phyloP scores from a whole-genome alignment of 1,140 invertebrate species.

The Camponotus floridanus region DNA sequence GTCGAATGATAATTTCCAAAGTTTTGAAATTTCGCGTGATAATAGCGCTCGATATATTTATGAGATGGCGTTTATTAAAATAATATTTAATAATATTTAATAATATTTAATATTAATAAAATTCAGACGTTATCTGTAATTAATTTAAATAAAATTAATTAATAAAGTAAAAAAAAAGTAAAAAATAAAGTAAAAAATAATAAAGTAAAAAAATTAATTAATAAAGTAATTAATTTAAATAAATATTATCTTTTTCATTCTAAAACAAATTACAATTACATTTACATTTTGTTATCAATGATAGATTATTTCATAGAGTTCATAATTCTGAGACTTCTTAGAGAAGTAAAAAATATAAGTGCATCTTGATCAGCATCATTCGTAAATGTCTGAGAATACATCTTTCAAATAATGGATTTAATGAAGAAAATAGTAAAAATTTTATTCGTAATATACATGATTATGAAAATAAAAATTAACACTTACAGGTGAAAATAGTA shows the following conservation, averaged over 20 bases:
- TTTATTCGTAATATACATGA: background rate
- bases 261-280: background rate
- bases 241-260: background rate
- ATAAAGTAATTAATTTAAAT: too few species aligned
- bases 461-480: background rate
- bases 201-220: too few species aligned
- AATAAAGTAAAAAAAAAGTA: too few species aligned
- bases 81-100: slow-evolving; percentile 7
- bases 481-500: too few species aligned
- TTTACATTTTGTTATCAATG: slow-evolving; percentile 12
- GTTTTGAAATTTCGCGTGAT: slow-evolving; percentile 14
- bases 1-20: slow-evolving; percentile 43
- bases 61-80: background rate
- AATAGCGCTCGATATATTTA: background rate
- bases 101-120: slow-evolving; percentile 5
- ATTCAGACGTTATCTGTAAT: background rate
- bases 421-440: background rate
- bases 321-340: too few species aligned
- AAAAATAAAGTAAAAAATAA: too few species aligned
- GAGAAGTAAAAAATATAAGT: background rate
- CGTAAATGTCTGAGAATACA: background rate
- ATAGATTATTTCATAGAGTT: background rate
- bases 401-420: background rate
- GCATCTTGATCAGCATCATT: slow-evolving; percentile 35
- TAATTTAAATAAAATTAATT: too few species aligned